Evolutionary conservation across 35 echinoderm and acorn worm species (phyloP), one percentile per base, ranked within the genome.

Genomic region (Anneissia japonica): DNA sequence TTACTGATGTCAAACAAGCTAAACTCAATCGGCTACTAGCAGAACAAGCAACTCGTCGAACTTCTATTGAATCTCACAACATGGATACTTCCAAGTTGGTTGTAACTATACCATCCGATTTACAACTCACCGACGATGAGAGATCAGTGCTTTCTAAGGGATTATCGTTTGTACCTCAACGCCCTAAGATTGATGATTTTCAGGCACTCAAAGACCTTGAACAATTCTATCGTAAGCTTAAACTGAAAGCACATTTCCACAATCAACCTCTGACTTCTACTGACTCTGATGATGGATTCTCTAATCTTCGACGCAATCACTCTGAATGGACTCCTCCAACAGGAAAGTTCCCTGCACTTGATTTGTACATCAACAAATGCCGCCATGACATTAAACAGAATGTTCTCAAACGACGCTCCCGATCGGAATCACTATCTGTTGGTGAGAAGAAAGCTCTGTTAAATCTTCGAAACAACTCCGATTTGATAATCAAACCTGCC

Each of bases 141-240:
- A 34, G 79, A 12, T 21, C 79, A 7, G 39, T 84, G 51, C 82
- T 84, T 26, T 84, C 82, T n/a, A 84, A 45, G 34, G 82, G 82
- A 38, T 73, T 84, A 28, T 73, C 39, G 4, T 84, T 84, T 46
- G 26, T 46, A 33, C 82, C 82, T 84, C 51, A 31, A 84, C 82
- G 21, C 36, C 36, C 21, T 21, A 38, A 34, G 36, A 39, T 82
- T 12, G 37, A 82, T 82, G 79, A 82, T 82, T 82, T 82, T 39
- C 10, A 82, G 31, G 39, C 32, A 7, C 82, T 31, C 51, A 30
- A 31, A 5, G 82, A 84, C 82, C 7, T 84, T 45, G 82, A 84
- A 45, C 7, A 31, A 21, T 84, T 84, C 34, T 30, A 30, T 31
- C 82, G 82, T 72, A 38, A 46, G 21, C 82, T 84, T 29, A 38